Evolutionary conservation across 2,888 invertebrate species (phyloP).

Genomic region (Molanna angustata): DNA sequence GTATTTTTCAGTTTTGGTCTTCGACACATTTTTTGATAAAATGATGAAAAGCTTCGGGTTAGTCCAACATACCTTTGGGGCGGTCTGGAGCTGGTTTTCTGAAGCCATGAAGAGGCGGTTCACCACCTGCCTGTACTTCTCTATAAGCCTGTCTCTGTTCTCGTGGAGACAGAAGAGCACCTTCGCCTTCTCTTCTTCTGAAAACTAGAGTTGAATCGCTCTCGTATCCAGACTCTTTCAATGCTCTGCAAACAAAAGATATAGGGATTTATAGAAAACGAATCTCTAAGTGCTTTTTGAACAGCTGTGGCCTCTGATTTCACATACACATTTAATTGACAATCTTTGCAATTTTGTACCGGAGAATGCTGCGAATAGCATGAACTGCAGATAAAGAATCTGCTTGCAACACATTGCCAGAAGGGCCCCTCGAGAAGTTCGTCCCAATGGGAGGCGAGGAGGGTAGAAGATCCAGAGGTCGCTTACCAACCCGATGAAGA

Average conservation of each 20-base stretch:
- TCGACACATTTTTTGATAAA: not conserved
- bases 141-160: conserved; percentile 84
- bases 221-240: conserved; percentile 89
- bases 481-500: no score
- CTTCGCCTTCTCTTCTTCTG: conserved; percentile 62
- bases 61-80: conserved; percentile 62
- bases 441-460: no score
- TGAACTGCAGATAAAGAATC: no score
- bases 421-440: no score
- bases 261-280: not conserved
- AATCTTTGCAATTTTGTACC: no score
- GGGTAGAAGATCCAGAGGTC: no score
- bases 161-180: conserved; percentile 71
- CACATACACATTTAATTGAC: no score
- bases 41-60: not conserved
- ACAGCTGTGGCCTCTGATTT: no score
- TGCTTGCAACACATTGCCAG: no score
- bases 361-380: no score
- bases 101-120: conserved; percentile 90
- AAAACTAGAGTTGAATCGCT: conserved; percentile 88
- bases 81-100: conserved; percentile 86
- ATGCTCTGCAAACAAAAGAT: conserved; percentile 55
- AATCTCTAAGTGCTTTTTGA: no score
- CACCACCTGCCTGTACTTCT: conserved; percentile 89
- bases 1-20: no score